These are phyloP conservation scores for Gallinago jamesoni DNA, from an alignment of 2,113 vertebrate species.

Conservation along the genomic window DNA sequence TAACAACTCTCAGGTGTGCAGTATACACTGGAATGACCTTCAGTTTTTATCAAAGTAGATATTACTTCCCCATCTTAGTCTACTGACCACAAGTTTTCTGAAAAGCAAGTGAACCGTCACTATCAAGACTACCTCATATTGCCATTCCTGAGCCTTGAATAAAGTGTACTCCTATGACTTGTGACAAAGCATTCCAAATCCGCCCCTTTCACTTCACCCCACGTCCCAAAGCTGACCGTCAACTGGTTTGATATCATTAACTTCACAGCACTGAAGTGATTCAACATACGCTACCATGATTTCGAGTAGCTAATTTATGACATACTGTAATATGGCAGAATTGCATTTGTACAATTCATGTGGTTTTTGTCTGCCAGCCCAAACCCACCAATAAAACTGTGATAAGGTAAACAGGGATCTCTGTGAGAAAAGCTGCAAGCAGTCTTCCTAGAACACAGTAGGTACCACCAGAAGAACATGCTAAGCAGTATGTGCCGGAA, in stretches of 20 bases:
- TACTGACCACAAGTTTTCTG: background rate
- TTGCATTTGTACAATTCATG: background rate
- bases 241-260: background rate
- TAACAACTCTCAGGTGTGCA: background rate
- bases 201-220: background rate
- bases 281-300: background rate
- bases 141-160: background rate
- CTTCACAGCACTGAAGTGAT: background rate
- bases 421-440: background rate
- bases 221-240: background rate
- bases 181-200: background rate
- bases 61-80: background rate
- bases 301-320: background rate
- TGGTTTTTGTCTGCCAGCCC: background rate
- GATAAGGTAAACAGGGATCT: background rate
- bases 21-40: background rate
- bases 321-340: background rate
- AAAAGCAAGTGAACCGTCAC: background rate
- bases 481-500: background rate
- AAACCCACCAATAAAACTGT: background rate
- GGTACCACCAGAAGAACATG: background rate
- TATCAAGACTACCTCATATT: background rate
- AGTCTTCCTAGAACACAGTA: background rate
- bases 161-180: fast-evolving
- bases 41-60: background rate